phyloP scores from a whole-genome alignment of 64 coral and sea anemone species.

The Stylophora pistillata region DNA sequence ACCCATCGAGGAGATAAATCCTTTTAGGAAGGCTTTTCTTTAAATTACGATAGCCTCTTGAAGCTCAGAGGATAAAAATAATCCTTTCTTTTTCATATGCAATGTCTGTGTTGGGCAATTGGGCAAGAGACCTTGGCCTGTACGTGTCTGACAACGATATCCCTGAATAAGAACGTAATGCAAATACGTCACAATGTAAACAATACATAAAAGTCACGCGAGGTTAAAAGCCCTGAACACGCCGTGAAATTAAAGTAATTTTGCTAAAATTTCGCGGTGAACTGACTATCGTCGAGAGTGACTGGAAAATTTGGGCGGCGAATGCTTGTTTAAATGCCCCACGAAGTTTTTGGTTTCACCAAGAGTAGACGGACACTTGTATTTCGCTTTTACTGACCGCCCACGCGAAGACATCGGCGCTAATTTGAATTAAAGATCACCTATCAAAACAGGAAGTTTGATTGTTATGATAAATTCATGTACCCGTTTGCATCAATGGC shows the following conservation, averaged over 20 bases:
- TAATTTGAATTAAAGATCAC: not conserved
- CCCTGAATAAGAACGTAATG: not conserved
- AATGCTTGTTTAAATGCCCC: not conserved
- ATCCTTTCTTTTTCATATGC: not conserved
- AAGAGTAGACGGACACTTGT: not conserved
- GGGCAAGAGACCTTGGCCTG: not conserved
- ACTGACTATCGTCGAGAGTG: too few relatives aligned
- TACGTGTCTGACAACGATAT: not conserved
- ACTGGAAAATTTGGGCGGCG: not conserved
- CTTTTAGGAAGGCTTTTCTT: not conserved
- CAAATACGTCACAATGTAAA: not conserved
- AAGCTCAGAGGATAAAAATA: not conserved
- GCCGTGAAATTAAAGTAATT: not conserved
- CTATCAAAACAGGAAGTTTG: not conserved
- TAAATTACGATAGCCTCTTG: not conserved
- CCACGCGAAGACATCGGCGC: not conserved
- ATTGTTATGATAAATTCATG: not conserved
- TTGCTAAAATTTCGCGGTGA: not conserved
- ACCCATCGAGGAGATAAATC: not conserved
- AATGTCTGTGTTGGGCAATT: not conserved
- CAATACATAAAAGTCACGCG: constrained; percentile 14
- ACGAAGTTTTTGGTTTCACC: not conserved
- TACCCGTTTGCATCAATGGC: not conserved
- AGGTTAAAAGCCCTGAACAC: not conserved
- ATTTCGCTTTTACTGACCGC: not conserved